Percentiles rank a stretch among this genome's conserved stretches.
Evolutionary conservation across 2,888 invertebrate species (phyloP).

Genomic region (Criorhina ranunculi): DNA sequence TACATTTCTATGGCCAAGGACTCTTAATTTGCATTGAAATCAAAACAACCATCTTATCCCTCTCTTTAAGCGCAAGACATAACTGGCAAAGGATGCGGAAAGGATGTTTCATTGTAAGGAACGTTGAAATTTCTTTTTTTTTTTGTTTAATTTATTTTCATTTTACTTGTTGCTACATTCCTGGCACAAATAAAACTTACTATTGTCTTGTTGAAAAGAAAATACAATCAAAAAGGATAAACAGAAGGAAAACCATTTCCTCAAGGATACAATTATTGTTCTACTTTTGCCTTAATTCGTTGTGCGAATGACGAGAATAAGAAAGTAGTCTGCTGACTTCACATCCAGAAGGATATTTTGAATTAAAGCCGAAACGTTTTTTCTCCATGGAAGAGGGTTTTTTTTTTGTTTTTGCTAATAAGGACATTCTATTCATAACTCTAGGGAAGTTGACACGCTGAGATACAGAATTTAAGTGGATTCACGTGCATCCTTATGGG

Average conservation of each 20-base stretch:
- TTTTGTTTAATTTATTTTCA: neutral
- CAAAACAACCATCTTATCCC: conserved; percentile 32
- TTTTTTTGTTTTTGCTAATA: neutral
- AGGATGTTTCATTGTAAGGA: neutral
- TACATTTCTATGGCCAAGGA: conserved; percentile 5
- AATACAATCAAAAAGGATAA: neutral
- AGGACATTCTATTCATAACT: neutral
- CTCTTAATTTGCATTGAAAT: conserved; percentile 30
- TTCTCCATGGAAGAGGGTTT: neutral
- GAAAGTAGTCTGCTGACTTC: neutral
- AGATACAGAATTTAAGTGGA: conserved; percentile 6
- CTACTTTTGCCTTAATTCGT: neutral
- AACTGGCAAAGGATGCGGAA: neutral
- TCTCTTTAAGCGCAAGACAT: neutral
- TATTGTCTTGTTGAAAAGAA: conserved; percentile 3
- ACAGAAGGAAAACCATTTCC: conserved; percentile 1
- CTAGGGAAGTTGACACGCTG: neutral
- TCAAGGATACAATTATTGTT: neutral
- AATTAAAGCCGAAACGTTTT: conserved; percentile 14
- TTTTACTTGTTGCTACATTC: conserved; percentile 13
- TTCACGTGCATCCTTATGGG: neutral
- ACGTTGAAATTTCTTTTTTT: neutral
- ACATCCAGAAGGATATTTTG: neutral
- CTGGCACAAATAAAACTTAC: conserved; percentile 8
- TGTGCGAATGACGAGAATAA: neutral